These are phyloP conservation scores for Saxicola maurus DNA, from an alignment of 2,797 vertebrate genomes.

Conservation along the genomic window DNA sequence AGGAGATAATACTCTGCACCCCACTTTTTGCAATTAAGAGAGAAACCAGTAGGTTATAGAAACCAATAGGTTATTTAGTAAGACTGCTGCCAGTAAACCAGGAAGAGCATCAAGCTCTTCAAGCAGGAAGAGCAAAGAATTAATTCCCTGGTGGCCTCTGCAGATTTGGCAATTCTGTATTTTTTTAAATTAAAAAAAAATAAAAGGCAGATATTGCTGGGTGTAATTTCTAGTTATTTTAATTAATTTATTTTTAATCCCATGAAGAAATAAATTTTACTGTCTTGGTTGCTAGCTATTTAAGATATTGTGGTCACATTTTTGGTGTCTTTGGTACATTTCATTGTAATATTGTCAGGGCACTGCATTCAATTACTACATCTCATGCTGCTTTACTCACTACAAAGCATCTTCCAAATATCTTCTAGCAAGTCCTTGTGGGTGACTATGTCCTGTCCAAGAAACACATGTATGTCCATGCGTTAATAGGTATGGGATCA, in stretches of 20 bases:
- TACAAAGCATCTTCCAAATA: not conserved
- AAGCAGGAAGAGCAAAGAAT: not conserved
- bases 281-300: constrained; percentile 16
- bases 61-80: not conserved
- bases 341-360: constrained; percentile 26
- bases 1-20: not conserved
- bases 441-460: not conserved
- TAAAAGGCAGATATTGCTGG: not conserved
- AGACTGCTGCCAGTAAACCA: constrained; percentile 3
- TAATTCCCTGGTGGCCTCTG: not conserved
- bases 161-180: not conserved
- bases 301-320: constrained; percentile 40
- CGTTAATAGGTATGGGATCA: not conserved
- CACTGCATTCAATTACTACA: constrained; percentile 52
- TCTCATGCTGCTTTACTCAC: constrained; percentile 36
- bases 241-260: constrained; percentile 53
- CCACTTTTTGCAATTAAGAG: not conserved
- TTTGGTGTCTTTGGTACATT: constrained; percentile 34
- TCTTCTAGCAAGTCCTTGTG: constrained; percentile 31
- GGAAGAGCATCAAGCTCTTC: no score
- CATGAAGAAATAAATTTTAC: constrained; percentile 32
- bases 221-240: not conserved
- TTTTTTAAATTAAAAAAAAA: not conserved
- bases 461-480: not conserved
- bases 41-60: not conserved